Base-by-base conservation (phyloP, 2,888 invertebrate genomes). In the Epinotia nisella region DNA sequence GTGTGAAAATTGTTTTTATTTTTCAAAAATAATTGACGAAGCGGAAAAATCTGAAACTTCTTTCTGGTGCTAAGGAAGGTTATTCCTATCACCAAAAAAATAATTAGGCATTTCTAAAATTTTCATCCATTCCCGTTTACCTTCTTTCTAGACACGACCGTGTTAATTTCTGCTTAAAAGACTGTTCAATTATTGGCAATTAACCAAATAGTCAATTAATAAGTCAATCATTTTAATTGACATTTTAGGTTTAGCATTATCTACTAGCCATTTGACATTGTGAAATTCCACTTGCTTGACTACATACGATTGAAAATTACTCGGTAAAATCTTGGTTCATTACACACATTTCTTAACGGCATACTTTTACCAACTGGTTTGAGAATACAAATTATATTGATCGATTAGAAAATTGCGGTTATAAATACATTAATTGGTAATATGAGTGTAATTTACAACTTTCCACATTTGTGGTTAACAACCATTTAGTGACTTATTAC, bases 71-170 rank as follows among this genome's bases (percentile, higher is more conserved):
- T n/a, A n/a, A n/a, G n/a, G n/a, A n/a, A n/a, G n/a, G n/a, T n/a
- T n/a, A n/a, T n/a, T n/a, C n/a, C n/a, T n/a, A n/a, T n/a, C n/a
- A n/a, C n/a, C n/a, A n/a, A n/a, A n/a, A n/a, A n/a, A n/a, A n/a
- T n/a, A n/a, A n/a, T n/a, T n/a, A n/a, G n/a, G n/a, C n/a, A n/a
- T n/a, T n/a, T n/a, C n/a, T n/a, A n/a, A n/a, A n/a, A n/a, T n/a
- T n/a, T n/a, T n/a, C n/a, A n/a, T n/a, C n/a, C n/a, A n/a, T n/a
- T n/a, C n/a, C n/a, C n/a, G n/a, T n/a, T n/a, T n/a, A n/a, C 24
- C 19, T 55, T 45, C 60, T 71, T 71, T 62, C 61, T 51, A 17
- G 49, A 68, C 72, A 68, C 62, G n/a, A n/a, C n/a, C n/a, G 72
- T 58, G 67, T 67, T 62, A 13, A 64, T 49, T 15, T 35, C 11